Evolutionary conservation across 2,113 vertebrate genomes (phyloP), one percentile per base, ranked within the genome.

Genomic region (Zosterops japonicus): DNA sequence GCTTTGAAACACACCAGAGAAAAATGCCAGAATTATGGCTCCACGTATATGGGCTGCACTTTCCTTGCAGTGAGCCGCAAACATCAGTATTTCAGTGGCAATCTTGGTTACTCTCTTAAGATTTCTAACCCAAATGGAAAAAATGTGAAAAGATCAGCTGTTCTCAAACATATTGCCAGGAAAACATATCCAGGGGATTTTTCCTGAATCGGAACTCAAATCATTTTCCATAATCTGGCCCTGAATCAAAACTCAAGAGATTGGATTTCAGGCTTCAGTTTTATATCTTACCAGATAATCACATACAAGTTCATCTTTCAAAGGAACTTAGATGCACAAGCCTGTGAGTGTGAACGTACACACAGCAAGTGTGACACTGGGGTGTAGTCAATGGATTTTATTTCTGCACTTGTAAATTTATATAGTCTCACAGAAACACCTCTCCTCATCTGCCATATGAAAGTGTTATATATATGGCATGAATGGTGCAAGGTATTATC

Each of bases 81-180:
- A 86, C 75, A 96, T 63, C 82, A 94, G 52, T 42, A 67, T n/a
- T 95, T 80, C 94, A 94, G 88, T 89, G 92, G 92, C 93, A 95
- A 94, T 93, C 83, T 71, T 56, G 61, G 88, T 96, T 92, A 81
- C 72, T 84, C 71, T 93, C 72, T 70, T 16, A 72, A 85, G 78
- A 56, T 85, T 83, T 77, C 82, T 85, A 95, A 90, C 88, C 83
- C 86, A 89, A 94, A 87, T 18, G 95, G 96, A 95, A 96, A 96
- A 96, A 92, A 96, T 90, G 72, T 94, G 83, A 60, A 93, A 90
- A 96, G 88, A 94, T 96, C 96, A 96, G 95, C 90, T 96, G 94
- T 95, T 96, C 95, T 90, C 69, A 50, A 89, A 94, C 82, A 87
- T 92, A 79, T 21, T 75, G 90, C 94, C 94, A 96, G 86, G 86